Base-by-base conservation (phyloP, 2,797 vertebrate species). In the Takifugu rubripes region DNA sequence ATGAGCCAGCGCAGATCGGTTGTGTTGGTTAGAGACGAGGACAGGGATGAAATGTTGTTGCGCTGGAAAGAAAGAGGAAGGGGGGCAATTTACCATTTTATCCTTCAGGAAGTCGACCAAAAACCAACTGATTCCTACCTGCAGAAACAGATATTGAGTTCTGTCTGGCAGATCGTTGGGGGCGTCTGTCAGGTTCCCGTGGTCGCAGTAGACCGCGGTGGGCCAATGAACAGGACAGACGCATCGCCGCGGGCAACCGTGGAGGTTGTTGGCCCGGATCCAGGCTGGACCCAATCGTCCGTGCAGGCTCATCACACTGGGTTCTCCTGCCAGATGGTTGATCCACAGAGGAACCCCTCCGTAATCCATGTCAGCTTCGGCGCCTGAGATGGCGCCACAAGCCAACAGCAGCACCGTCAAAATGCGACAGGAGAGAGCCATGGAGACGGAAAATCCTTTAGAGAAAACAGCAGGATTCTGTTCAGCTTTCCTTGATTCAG, bases 161-260 rank as follows among this genome's bases (percentile, higher is more conserved):
- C 57, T 70, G 27, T 61, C 42, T 0, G 89, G 87, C 66, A 92
- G 82, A 40, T 0, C 10, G 17, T 70, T 50, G 0, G 91, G 87
- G 24, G 84, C 29, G 15, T 77, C 45, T 11, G 25, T 33, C 71
- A 91, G 77, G 5, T 59, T 74, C 61, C 85, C 84, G 60, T 87
- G 71, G 74, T 92, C 91, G 49, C 91, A 92, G 69, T 92, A 92
- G 24, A 92, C 56, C 0, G 91, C 88, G 0, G 89, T 89, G 57
- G 90, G 88, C 90, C 91, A 93, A 44, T 92, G 90, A 52, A 91
- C 84, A n/a, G 91, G 90, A 59, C 91, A 92, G 60, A 89, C 87
- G 15, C 92, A 93, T 49, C 82, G 74, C 5, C 61, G 24, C 2
- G 89, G 91, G 70, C 91, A 92, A 54, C 55, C 25, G 59, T 77